Evolutionary conservation across 2,888 invertebrate genomes (phyloP).

Genomic region (Globia sparganii): DNA sequence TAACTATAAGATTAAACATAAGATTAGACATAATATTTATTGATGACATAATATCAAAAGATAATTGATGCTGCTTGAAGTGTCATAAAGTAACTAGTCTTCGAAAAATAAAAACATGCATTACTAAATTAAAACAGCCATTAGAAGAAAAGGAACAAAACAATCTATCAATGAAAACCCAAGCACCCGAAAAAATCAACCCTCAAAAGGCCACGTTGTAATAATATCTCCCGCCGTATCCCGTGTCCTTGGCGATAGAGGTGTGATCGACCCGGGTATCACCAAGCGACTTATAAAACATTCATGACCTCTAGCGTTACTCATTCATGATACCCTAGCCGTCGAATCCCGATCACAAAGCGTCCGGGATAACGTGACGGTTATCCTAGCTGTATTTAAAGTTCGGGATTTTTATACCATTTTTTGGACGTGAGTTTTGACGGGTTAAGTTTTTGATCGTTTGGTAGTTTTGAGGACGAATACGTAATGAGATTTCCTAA

Average conservation of each 20-base stretch:
- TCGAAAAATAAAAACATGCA: too few species aligned
- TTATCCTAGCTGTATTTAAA: constrained; percentile 66
- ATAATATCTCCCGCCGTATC: constrained; percentile 57
- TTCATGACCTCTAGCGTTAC: constrained; percentile 83
- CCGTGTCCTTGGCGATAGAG: constrained; percentile 66
- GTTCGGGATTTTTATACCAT: constrained; percentile 53
- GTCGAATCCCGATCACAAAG: constrained; percentile 73
- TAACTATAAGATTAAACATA: too few species aligned
- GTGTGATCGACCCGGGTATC: constrained; percentile 78
- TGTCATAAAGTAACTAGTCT: background rate
- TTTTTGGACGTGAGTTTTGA: constrained; percentile 47
- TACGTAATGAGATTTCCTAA: constrained; percentile 10
- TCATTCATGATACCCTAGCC: constrained; percentile 84
- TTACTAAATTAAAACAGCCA: background rate
- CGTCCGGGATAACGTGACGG: constrained; percentile 67
- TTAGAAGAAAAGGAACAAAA: background rate
- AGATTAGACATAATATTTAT: background rate
- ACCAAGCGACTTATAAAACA: constrained; percentile 84
- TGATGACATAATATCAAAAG: background rate
- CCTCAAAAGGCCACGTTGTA: constrained; percentile 35
- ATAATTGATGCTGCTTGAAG: background rate
- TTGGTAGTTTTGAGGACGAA: constrained; percentile 34
- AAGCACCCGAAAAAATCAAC: constrained; percentile 21
- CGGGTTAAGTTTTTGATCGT: constrained; percentile 41
- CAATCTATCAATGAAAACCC: constrained; percentile 14